Evolutionary conservation across 2,113 vertebrate genomes (phyloP).

Genomic region (Silurus asotus): DNA sequence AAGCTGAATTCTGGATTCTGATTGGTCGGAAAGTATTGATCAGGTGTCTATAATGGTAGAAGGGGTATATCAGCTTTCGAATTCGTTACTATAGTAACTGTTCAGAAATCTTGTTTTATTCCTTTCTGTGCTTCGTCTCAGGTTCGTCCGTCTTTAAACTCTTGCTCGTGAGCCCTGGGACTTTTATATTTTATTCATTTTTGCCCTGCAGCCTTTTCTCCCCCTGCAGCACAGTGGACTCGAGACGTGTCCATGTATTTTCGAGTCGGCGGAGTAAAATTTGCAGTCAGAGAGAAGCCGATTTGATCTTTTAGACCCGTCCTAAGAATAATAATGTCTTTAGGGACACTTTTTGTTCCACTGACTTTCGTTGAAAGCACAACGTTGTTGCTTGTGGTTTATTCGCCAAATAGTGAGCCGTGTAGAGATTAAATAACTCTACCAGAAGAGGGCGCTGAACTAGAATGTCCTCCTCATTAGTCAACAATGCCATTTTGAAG

Average conservation of each 20-base stretch:
- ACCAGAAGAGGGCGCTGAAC: neutral
- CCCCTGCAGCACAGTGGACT: neutral
- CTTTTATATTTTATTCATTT: constrained; percentile 16
- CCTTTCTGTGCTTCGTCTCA: neutral
- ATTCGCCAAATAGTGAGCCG: no score
- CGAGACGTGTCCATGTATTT: neutral
- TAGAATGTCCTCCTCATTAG: neutral
- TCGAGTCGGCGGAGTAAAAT: neutral
- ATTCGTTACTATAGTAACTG: neutral
- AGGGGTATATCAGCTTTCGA: no score
- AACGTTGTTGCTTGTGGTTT: no score
- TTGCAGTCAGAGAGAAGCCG: neutral
- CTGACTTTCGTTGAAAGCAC: no score
- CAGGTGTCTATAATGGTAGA: neutral
- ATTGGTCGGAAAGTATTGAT: neutral
- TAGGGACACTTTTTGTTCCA: neutral
- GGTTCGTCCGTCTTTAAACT: neutral
- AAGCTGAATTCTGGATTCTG: neutral
- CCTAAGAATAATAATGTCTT: neutral
- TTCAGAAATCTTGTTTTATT: neutral
- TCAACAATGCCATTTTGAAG: no score
- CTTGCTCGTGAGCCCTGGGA: neutral
- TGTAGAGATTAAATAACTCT: neutral
- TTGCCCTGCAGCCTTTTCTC: neutral
- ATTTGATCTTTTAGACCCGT: neutral